phyloP scores from a whole-genome alignment of 1,140 invertebrate species.

The Caerostris extrusa region DNA sequence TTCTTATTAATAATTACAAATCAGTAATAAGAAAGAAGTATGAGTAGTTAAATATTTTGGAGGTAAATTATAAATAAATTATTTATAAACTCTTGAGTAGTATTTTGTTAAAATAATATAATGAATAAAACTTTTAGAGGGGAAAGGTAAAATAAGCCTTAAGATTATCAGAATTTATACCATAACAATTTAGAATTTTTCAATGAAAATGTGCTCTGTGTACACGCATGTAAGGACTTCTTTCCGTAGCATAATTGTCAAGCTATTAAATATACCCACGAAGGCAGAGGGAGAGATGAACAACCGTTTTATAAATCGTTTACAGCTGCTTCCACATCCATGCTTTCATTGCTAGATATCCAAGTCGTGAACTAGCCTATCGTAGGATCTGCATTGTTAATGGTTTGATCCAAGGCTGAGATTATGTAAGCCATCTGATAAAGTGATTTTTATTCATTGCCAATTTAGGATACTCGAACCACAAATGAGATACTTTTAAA shows the following conservation, averaged over 20 bases:
- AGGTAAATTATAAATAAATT: no score
- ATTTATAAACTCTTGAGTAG: no score
- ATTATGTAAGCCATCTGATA: neutral
- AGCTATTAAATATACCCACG: neutral
- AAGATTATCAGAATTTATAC: no score
- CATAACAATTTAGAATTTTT: no score
- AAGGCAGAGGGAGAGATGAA: neutral
- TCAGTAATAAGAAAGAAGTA: no score
- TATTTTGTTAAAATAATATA: no score
- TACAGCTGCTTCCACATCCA: conserved; percentile 25
- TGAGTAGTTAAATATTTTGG: no score
- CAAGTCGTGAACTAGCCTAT: conserved; percentile 1
- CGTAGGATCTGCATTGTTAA: conserved; percentile 12
- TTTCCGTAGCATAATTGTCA: neutral
- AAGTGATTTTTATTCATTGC: neutral
- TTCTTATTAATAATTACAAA: no score
- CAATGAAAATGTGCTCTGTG: neutral
- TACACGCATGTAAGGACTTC: neutral
- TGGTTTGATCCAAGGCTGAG: conserved; percentile 8
- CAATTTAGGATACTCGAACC: no score
- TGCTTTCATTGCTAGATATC: neutral
- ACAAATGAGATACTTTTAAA: no score
- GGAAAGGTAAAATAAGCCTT: no score
- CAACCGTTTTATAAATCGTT: neutral
- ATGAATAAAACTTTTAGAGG: no score